Conservation (phyloP, 2,113 vertebrate species). For the Crotalus viridis region DNA sequence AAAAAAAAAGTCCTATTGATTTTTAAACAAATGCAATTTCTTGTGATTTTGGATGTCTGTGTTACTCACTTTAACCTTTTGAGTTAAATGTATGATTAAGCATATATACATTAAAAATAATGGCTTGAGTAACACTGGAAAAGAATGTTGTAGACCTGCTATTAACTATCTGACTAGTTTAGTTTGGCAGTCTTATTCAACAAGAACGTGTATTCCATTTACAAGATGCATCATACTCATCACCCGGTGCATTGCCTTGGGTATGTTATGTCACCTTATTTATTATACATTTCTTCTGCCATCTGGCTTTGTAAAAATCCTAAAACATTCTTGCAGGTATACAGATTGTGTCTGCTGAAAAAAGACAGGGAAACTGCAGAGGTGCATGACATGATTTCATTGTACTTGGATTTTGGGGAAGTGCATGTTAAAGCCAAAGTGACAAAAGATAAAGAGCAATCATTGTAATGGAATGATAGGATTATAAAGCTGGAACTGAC, state of each 20-base stretch:
- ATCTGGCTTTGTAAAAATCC: neutral
- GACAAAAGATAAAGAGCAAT: neutral
- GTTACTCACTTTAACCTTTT: neutral
- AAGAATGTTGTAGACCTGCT: neutral
- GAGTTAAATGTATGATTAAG: neutral
- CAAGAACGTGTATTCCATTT: neutral
- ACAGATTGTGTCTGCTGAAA: neutral
- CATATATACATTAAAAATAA: neutral
- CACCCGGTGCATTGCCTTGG: neutral
- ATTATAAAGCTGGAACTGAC: neutral
- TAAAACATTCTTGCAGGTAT: neutral
- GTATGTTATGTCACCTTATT: neutral
- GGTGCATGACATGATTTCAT: neutral
- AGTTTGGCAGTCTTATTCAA: neutral
- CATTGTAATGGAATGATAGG: neutral
- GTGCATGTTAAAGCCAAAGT: neutral
- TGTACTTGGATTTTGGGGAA: neutral
- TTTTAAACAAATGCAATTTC: neutral
- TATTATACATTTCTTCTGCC: neutral
- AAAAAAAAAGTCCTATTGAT: neutral
- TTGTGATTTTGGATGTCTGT: neutral
- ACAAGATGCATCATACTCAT: neutral
- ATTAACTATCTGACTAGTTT: neutral
- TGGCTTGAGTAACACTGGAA: conserved; percentile 17
- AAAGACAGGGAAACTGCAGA: neutral